Evolutionary conservation across 2,888 invertebrate species (phyloP).

Genomic region (Luperina testacea): DNA sequence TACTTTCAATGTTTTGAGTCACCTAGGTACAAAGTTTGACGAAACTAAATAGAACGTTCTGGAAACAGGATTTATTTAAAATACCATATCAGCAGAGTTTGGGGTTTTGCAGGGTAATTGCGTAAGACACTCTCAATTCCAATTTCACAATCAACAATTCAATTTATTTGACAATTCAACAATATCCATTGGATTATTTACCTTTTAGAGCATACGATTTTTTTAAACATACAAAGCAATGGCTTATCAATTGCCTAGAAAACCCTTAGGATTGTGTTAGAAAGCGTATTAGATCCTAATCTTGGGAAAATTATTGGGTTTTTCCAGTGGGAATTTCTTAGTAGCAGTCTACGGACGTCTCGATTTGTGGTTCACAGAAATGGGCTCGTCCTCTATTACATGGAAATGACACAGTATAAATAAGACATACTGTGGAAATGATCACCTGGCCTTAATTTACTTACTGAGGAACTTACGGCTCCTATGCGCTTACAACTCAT

Average conservation of each 20-base stretch:
- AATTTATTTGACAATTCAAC: neutral
- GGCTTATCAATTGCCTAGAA: neutral
- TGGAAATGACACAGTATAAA: too few species aligned
- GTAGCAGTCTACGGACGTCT: neutral
- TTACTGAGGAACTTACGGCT: neutral
- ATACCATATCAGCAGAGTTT: neutral
- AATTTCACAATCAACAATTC: neutral
- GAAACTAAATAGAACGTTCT: neutral
- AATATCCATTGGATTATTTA: neutral
- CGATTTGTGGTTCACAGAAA: neutral
- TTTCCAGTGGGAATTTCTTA: neutral
- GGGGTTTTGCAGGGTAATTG: neutral
- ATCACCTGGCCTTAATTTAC: constrained; percentile 10
- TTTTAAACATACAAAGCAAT: neutral
- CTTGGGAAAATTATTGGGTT: neutral
- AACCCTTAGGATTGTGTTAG: neutral
- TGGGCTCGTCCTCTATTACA: neutral
- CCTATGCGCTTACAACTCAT: neutral
- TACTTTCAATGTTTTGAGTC: constrained; percentile 3
- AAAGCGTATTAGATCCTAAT: neutral
- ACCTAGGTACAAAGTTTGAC: neutral
- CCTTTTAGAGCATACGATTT: neutral
- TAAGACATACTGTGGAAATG: too few species aligned
- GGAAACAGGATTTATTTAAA: neutral
- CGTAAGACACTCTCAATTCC: neutral